Evolutionary conservation across 2,888 invertebrate genomes (phyloP).

Genomic region (Drosophila borealis): DNA sequence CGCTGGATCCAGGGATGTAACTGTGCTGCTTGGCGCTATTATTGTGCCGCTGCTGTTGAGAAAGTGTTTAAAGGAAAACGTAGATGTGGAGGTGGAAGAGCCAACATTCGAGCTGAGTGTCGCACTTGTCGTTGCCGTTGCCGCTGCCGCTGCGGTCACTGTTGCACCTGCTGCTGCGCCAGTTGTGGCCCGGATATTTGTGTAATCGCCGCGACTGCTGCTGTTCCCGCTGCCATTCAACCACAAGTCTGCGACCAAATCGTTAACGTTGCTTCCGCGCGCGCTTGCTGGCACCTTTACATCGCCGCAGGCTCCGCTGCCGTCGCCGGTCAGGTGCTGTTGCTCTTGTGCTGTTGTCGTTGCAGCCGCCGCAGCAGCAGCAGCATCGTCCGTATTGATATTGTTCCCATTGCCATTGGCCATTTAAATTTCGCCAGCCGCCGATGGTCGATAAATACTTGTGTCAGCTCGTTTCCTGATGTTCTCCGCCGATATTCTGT

Average conservation of each 20-base stretch:
- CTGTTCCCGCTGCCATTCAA: conserved; percentile 46
- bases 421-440: conserved; percentile 68
- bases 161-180: conserved; percentile 7
- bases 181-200: conserved; percentile 64
- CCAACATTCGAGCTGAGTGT: conserved; percentile 5
- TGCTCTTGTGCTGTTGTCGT: conserved; percentile 49
- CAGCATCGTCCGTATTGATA: conserved; percentile 70
- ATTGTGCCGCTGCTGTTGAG: conserved; percentile 87
- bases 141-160: conserved; percentile 1
- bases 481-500: conserved; percentile 4
- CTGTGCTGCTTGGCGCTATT: conserved; percentile 75
- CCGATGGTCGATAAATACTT: conserved; percentile 11
- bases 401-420: conserved; percentile 81
- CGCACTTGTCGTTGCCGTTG: conserved; percentile 11
- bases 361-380: conserved; percentile 35
- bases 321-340: conserved; percentile 47
- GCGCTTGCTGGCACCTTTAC: conserved; percentile 34
- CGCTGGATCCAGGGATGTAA: conserved; percentile 58
- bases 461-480: conserved; percentile 12
- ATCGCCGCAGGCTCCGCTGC: conserved; percentile 43
- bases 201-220: conserved; percentile 70
- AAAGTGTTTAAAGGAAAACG: conserved; percentile 94
- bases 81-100: conserved; percentile 57
- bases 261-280: conserved; percentile 64
- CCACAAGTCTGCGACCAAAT: conserved; percentile 79